Evolutionary conservation across 1,140 invertebrate species (phyloP), one percentile per base, ranked within the genome.

Genomic region (Drosophila ohnishii): DNA sequence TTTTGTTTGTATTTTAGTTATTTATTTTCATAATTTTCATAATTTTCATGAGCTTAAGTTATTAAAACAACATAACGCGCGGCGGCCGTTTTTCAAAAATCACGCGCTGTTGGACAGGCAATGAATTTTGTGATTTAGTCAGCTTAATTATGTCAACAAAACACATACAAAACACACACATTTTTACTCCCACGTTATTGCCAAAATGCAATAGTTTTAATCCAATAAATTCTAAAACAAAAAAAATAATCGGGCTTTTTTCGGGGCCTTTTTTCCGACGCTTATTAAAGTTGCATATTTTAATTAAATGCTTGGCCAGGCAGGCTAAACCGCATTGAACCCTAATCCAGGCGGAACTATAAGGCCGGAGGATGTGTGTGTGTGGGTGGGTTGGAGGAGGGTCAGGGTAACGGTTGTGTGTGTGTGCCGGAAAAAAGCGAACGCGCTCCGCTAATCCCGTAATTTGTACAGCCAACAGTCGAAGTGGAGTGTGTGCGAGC

Each of bases 1-100:
- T 14, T 47, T 28, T 39, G 37, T 60, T 51, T 59, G 32, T 50
- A 42, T 63, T 48, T 86, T 45, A 40, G 47, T 47, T 88, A 80
- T 88, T 87, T 88, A 80, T 87, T 88, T 84, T 88, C 80, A 84
- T 88, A 88, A 87, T 83, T 88, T 74, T 80, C 66, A 87, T 83
- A 88, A 84, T 80, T 88, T 87, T 63, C 51, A 84, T 84, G 66
- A 78, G 84, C 84, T 88, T 88, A 88, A 88, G 84, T 88, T 88
- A 75, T 88, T 88, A 88, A 88, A 88, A 80, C 50, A 84, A 72
- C 76, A 70, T 34, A 53, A 45, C 25, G 35, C 34, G 14, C 30
- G 22, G 39, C 57, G 55, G 14, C 47, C 35, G 51, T 76, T 76
- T 75, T 75, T 58, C 35, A 66, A 69, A 69, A 69, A 65, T 48